These are phyloP conservation scores for Sisor rabdophorus DNA, from an alignment of 2,113 vertebrate genomes.

Conservation along the genomic window DNA sequence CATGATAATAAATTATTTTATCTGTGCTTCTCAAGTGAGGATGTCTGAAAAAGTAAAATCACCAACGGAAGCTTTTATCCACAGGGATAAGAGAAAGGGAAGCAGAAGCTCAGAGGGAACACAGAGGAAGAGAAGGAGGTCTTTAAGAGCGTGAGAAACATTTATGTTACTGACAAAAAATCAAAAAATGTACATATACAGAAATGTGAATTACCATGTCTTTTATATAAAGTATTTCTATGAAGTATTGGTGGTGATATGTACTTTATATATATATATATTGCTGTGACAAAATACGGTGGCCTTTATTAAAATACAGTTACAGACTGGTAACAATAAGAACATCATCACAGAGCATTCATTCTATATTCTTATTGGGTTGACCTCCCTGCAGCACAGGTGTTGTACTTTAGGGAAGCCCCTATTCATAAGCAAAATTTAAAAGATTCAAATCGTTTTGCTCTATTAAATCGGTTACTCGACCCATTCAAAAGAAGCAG, in stretches of 20 bases:
- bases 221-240: no score
- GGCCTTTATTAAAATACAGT: neutral
- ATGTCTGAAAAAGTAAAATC: slow-evolving; percentile 35
- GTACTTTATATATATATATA: neutral
- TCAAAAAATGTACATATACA: no score
- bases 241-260: no score
- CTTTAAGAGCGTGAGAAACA: slow-evolving; percentile 45
- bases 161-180: slow-evolving; percentile 38
- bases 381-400: neutral
- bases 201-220: no score
- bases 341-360: neutral
- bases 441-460: neutral
- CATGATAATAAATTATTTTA: neutral
- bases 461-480: neutral
- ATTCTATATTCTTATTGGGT: neutral
- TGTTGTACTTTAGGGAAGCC: neutral
- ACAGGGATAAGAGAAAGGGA: slow-evolving; percentile 31
- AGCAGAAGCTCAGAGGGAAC: slow-evolving; percentile 19
- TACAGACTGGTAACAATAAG: neutral
- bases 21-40: slow-evolving; percentile 12
- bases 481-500: neutral
- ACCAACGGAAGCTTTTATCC: slow-evolving; percentile 22
- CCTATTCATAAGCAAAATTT: neutral
- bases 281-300: neutral
- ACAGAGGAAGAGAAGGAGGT: slow-evolving; percentile 41